Conservation (phyloP, 2,888 invertebrate genomes). For the Cecidostiba fungosa region DNA sequence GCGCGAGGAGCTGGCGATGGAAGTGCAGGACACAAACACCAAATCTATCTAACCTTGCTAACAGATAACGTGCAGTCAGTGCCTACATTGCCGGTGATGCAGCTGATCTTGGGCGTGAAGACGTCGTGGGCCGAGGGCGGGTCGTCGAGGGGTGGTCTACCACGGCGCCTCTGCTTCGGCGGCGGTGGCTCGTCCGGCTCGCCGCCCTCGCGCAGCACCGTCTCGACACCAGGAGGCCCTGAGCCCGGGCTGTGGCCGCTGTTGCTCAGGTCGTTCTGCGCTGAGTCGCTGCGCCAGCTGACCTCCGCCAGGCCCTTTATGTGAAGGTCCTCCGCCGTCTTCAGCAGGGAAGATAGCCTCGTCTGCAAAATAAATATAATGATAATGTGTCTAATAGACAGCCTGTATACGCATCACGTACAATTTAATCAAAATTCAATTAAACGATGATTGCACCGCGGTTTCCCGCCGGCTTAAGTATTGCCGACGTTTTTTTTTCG, state of each 20-base stretch:
- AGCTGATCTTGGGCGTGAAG: constrained; percentile 82
- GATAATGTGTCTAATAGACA: no score
- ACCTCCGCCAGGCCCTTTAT: constrained; percentile 96
- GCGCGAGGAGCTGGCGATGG: no score
- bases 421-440: constrained; percentile 56
- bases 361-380: constrained; percentile 82
- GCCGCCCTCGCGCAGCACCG: constrained; percentile 75
- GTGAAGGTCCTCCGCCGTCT: constrained; percentile 95
- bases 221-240: constrained; percentile 66
- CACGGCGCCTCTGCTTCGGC: constrained; percentile 84
- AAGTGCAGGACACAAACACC: constrained; percentile 6
- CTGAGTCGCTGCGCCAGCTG: constrained; percentile 85
- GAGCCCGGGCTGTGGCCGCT: constrained; percentile 76
- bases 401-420: not conserved
- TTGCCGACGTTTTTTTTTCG: constrained; percentile 3
- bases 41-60: constrained; percentile 68
- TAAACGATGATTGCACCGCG: constrained; percentile 23
- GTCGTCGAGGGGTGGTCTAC: constrained; percentile 86
- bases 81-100: constrained; percentile 80
- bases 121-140: constrained; percentile 81
- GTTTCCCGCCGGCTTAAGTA: constrained; percentile 39
- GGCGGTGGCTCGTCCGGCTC: constrained; percentile 78
- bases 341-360: constrained; percentile 91
- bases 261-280: constrained; percentile 73
- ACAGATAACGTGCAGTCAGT: constrained; percentile 67